Conservation (phyloP, 2,797 vertebrate species). For the Scolopax bukidnonensis region DNA sequence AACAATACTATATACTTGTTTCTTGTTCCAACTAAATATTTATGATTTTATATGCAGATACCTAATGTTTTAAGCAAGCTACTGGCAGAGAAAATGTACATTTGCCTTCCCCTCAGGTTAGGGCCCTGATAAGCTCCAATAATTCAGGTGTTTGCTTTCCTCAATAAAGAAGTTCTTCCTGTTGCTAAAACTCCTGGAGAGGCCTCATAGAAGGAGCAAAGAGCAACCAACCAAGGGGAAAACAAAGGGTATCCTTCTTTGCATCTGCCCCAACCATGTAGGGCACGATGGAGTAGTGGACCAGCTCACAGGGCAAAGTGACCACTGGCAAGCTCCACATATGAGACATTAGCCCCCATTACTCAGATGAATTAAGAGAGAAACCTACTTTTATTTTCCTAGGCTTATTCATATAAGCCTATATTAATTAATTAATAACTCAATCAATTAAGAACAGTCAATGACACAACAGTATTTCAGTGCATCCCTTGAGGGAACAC, state of each 20-base stretch:
- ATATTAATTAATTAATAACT: conserved; percentile 54
- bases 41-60: not conserved
- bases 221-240: not conserved
- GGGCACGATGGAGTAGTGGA: not conserved
- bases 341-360: not conserved
- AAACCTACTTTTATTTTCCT: conserved; percentile 33
- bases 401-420: not conserved
- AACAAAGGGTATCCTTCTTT: not conserved
- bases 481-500: conserved; percentile 33
- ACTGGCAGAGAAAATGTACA: not conserved
- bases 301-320: not conserved
- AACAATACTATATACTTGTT: not conserved
- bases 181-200: not conserved
- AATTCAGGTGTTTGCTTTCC: not conserved
- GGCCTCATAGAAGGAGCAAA: not conserved
- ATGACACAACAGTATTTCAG: conserved; percentile 45
- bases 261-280: not conserved
- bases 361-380: not conserved
- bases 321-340: not conserved
- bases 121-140: not conserved
- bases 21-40: conserved; percentile 3
- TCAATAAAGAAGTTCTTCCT: not conserved
- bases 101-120: not conserved
- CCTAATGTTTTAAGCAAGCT: not conserved
- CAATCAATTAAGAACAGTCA: conserved; percentile 49